phyloP scores from a whole-genome alignment of 1,140 invertebrate species.

The Megalopta genalis region DNA sequence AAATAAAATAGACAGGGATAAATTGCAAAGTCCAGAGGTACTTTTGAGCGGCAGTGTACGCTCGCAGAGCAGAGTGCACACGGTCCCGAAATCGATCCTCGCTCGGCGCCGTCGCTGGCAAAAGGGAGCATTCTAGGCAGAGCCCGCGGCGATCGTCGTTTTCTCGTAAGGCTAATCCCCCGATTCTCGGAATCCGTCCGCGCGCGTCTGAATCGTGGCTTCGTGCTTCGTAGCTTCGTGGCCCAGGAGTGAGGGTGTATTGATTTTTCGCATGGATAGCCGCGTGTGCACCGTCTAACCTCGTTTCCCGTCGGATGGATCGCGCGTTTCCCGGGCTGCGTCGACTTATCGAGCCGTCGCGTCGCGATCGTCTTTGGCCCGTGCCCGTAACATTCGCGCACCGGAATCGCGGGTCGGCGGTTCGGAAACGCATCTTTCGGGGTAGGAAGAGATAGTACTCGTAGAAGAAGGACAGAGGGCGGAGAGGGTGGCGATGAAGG shows the following conservation, averaged over 20 bases:
- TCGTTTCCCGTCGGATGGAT: conserved; percentile 55
- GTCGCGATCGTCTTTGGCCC: neutral
- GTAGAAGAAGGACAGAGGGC: no score
- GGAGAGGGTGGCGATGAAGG: no score
- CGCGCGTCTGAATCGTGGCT: conserved; percentile 48
- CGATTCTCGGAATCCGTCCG: conserved; percentile 14
- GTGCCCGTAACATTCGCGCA: conserved; percentile 1
- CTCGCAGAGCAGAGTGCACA: neutral
- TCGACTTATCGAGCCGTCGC: conserved; percentile 21
- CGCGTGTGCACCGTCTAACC: conserved; percentile 68
- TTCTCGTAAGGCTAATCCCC: neutral
- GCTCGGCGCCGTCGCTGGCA: neutral
- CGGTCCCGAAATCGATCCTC: conserved; percentile 50
- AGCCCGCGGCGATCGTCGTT: conserved; percentile 29
- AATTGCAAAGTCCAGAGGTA: no score
- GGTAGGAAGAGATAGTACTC: no score
- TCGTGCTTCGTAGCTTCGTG: neutral
- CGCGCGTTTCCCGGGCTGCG: conserved; percentile 38
- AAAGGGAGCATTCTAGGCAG: neutral
- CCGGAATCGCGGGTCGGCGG: neutral
- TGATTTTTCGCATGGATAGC: conserved; percentile 77
- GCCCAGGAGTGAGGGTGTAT: conserved; percentile 66
- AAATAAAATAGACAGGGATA: no score
- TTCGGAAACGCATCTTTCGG: neutral
- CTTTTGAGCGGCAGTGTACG: no score